Evolutionary conservation across 2,888 invertebrate species (phyloP), one percentile per base, ranked within the genome.

Genomic region (Diadegma fenestrale): DNA sequence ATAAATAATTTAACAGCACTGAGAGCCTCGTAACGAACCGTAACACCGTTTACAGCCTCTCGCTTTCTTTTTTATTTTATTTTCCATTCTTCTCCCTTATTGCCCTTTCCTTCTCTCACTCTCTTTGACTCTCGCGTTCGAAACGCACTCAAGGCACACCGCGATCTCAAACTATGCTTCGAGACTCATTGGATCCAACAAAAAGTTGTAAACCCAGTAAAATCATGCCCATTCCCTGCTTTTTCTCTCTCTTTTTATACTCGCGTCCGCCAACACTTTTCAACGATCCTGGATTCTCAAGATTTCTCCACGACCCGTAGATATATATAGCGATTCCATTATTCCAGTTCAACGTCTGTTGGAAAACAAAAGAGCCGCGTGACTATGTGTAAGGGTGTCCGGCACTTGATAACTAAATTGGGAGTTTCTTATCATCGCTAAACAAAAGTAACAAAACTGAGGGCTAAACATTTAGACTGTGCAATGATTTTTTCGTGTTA

Each of bases 41-140:
- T 87, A 86, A 87, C 87, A 88, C 75, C 86, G 86, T 87, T 88
- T 87, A 86, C 84, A 84, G 80, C 86, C 79, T 85, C 82, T 58
- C 61, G 14, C 22, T 75, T 75, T 43, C 54, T 58, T 41, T 54
- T 71, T 48, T n/a, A n/a, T n/a, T 63, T 54, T 43, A 41, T 43
- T 54, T 8, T 61, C 61, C 48, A 26, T 71, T 30, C 48, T 17
- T 17, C 51, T 51, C 69, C 48, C 48, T 45, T 22, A 45, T 37
- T 37, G 8, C 37, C 0, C 37, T 0, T 37, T 19, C 54, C 14
- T 8, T 73, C 26, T 45, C 69, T 69, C 33, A n/a, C 69, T 72
- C 71, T 82, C 64, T 71, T 26, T 26, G 0, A 5, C 82, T 78
- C 51, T 43, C 17, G 17, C 14, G 71, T 76, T 66, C 76, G 75